Evolutionary conservation across 53 echinoderm and acorn worm genomes (phyloP).

Genomic region (Stichopus horrens): DNA sequence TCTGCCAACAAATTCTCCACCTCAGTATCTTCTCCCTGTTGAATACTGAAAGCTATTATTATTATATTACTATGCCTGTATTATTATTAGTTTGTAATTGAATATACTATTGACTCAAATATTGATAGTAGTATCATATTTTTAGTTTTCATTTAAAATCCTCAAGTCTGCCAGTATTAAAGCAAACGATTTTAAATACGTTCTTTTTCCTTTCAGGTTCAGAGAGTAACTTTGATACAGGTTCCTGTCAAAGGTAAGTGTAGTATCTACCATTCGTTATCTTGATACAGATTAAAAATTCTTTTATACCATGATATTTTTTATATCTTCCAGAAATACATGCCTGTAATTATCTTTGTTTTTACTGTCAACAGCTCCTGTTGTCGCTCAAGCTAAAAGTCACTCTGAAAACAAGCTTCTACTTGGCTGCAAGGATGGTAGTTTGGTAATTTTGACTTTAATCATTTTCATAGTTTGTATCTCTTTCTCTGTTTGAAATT

Average conservation of each 20-base stretch:
- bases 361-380: conserved; percentile 57
- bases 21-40: too few species aligned
- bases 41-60: too few species aligned
- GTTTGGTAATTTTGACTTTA: conserved; percentile 61
- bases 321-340: too few species aligned
- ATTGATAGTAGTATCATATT: too few species aligned
- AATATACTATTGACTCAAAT: too few species aligned
- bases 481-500: too few species aligned
- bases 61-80: too few species aligned
- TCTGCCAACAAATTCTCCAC: too few species aligned
- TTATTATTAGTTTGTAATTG: too few species aligned
- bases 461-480: too few species aligned
- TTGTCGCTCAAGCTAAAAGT: conserved; percentile 78
- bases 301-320: background rate
- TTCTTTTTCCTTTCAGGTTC: conserved; percentile 65
- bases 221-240: conserved; percentile 85
- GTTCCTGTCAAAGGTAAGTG: conserved; percentile 86
- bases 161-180: too few species aligned
- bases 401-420: conserved; percentile 86
- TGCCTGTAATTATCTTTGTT: background rate
- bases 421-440: conserved; percentile 86
- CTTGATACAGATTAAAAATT: background rate
- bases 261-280: background rate
- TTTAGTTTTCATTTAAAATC: too few species aligned
- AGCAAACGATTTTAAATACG: background rate